phyloP scores from a whole-genome alignment of 2,888 invertebrate species.

The Cerastis rubricosa region DNA sequence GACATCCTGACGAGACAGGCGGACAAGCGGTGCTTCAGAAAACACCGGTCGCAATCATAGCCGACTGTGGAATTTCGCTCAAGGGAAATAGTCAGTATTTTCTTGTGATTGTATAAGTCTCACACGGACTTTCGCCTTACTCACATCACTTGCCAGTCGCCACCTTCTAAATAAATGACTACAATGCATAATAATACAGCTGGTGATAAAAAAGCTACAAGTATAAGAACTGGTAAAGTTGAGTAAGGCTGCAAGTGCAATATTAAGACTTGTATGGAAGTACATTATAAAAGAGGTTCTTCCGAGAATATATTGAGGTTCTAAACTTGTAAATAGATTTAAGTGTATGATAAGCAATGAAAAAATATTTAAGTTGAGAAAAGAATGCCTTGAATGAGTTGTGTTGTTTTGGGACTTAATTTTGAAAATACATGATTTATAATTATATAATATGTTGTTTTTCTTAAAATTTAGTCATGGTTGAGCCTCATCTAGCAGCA shows the following conservation, averaged over 20 bases:
- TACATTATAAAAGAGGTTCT: constrained; percentile 54
- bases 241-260: constrained; percentile 61
- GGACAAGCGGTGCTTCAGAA: constrained; percentile 97
- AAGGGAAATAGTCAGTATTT: constrained; percentile 57
- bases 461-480: not conserved
- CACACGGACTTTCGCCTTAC: constrained; percentile 41
- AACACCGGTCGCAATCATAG: constrained; percentile 94
- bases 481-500: not conserved
- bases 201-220: constrained; percentile 29
- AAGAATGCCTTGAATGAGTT: constrained; percentile 81
- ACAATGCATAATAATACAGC: constrained; percentile 38
- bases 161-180: constrained; percentile 29
- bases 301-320: constrained; percentile 65
- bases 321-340: constrained; percentile 75
- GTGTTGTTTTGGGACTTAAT: constrained; percentile 80
- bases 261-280: constrained; percentile 59
- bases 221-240: constrained; percentile 28
- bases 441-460: constrained; percentile 40
- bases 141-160: constrained; percentile 35
- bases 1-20: constrained; percentile 97
- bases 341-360: constrained; percentile 74
- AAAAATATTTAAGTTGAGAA: constrained; percentile 75
- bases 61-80: constrained; percentile 67
- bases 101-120: constrained; percentile 52
- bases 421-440: constrained; percentile 77